A percentile compares a stretch with the other conserved stretches of the same genome.
Conservation (phyloP, 2,888 invertebrate genomes). For the Drosophila affinis region DNA sequence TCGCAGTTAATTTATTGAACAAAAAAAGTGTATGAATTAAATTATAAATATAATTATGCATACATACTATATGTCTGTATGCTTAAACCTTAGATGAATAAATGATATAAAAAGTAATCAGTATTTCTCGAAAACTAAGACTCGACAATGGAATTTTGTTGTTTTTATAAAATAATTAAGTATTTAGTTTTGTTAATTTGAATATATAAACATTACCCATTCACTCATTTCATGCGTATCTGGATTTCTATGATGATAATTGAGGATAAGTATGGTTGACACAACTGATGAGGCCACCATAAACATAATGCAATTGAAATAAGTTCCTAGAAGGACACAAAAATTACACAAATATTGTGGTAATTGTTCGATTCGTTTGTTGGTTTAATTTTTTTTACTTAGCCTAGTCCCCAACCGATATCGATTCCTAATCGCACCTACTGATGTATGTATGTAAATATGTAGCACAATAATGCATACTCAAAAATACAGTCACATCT, state of each 20-base stretch:
- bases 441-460: neutral
- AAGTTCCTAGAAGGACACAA: conserved; percentile 91
- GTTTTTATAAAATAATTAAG: conserved; percentile 52
- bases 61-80: neutral
- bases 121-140: neutral
- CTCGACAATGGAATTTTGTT: neutral
- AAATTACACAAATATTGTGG: conserved; percentile 84
- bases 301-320: conserved; percentile 99
- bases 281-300: conserved; percentile 99
- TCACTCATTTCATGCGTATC: conserved; percentile 98
- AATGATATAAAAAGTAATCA: neutral
- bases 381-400: conserved; percentile 37
- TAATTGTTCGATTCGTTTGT: conserved; percentile 57
- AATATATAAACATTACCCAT: conserved; percentile 89
- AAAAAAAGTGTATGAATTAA: neutral
- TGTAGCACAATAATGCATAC: neutral
- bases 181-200: conserved; percentile 66
- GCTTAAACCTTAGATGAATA: neutral
- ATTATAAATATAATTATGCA: conserved; percentile 8
- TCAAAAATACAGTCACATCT: neutral
- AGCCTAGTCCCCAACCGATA: conserved; percentile 22
- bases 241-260: conserved; percentile 98
- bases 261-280: conserved; percentile 98
- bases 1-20: neutral
- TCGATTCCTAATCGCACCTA: neutral